Evolutionary conservation across 2,797 vertebrate species (phyloP), one percentile per base, ranked within the genome.

Genomic region (Hydrocynus forskahlii): DNA sequence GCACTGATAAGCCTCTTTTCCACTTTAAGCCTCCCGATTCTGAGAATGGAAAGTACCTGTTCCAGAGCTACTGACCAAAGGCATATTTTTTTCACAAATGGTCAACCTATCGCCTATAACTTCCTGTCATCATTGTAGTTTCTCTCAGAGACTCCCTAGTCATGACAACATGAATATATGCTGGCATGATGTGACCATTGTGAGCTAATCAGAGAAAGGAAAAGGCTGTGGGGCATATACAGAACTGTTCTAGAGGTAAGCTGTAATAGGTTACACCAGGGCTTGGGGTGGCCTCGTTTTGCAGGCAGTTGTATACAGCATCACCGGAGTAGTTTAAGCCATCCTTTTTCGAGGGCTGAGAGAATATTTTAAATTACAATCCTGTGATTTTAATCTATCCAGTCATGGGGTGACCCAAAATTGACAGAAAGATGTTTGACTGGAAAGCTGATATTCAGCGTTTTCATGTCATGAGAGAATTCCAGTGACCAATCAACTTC

Each of bases 401-500:
- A 66, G 4, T 35, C 35, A 45, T 66, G 68, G 2, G 59, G 68
- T 82, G 80, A 77, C 75, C 59, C 57, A 55, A 38, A 77, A 82
- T 82, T 40, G 55, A 67, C 38, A 17, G 50, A 19, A 48, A 77
- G 60, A 73, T 48, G 40, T 73, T 66, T 63, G 40, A 82, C 75
- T 72, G 68, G 35, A 82, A 66, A 10, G 7, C 67, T 82, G 80
- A 55, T 75, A 38, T 82, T 82, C 59, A 70, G 29, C 21, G 13
- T 76, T 81, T 81, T 63, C 23, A 38, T 63, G 67, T 64, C 13
- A 55, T 4, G 2, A 60, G 25, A 60, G 21, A 52, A 19, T 72
- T 66, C 35, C 57, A 64, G 45, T 77, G 63, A 57, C 67, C 74
- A 77, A 77, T 81, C 80, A 81, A 72, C 67, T 72, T 76, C 80